Conservation (phyloP, 2,888 invertebrate species). For the Oxyteleia sp. region DNA sequence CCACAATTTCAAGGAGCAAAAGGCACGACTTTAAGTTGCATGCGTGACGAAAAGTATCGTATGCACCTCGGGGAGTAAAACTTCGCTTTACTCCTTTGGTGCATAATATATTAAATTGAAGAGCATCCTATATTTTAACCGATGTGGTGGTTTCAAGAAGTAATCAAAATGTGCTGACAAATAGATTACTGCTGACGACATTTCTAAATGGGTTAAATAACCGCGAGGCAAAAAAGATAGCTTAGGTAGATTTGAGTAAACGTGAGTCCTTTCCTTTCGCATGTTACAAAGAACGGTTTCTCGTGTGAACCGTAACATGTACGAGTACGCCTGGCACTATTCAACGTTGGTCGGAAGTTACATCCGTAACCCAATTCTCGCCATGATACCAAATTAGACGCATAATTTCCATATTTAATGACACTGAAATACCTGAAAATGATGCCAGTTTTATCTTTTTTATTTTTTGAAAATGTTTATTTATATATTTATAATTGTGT, state of each 20-base stretch:
- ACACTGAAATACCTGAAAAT: not conserved
- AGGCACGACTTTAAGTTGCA: too few relatives aligned
- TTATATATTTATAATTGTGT: too few relatives aligned
- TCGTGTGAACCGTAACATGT: slow-evolving; percentile 67
- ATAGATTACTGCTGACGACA: not conserved
- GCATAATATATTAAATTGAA: too few relatives aligned
- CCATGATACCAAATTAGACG: not conserved
- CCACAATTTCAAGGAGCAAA: too few relatives aligned
- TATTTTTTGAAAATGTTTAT: too few relatives aligned
- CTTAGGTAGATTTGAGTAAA: slow-evolving; percentile 58
- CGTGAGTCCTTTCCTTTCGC: slow-evolving; percentile 61
- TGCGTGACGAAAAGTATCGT: too few relatives aligned
- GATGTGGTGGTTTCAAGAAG: too few relatives aligned
- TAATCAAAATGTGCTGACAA: too few relatives aligned
- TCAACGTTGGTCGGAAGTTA: slow-evolving; percentile 48
- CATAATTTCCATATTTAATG: slow-evolving; percentile 26
- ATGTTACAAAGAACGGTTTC: slow-evolving; percentile 63
- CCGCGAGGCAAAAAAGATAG: slow-evolving; percentile 31
- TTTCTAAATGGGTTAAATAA: slow-evolving; percentile 43
- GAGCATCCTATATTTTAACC: too few relatives aligned
- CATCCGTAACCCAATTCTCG: slow-evolving; percentile 59
- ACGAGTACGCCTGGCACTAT: slow-evolving; percentile 14
- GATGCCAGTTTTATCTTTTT: not conserved
- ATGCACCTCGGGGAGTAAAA: too few relatives aligned
- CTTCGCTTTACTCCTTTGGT: too few relatives aligned